These are phyloP conservation scores for Porites lutea DNA, from an alignment of 64 coral and sea anemone genomes.

Conservation along the genomic window DNA sequence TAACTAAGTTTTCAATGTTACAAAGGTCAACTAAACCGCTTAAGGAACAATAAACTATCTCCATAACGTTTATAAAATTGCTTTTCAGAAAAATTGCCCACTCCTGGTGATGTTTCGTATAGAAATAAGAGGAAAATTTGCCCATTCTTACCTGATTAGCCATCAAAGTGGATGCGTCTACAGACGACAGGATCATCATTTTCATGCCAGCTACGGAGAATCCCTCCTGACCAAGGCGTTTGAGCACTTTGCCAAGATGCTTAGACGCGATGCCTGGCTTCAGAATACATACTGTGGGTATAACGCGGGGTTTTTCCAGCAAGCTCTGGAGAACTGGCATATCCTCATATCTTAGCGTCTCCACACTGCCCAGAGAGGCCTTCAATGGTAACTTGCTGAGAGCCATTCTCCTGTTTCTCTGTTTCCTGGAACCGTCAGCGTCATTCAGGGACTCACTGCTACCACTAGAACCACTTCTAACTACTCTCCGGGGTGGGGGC, in stretches of 20 bases:
- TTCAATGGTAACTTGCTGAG: conserved; percentile 41
- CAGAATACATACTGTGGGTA: conserved; percentile 80
- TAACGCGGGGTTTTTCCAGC: conserved; percentile 70
- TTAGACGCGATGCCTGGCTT: conserved; percentile 83
- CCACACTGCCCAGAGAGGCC: conserved; percentile 43
- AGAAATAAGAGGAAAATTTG: background rate
- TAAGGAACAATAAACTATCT: too few relatives aligned
- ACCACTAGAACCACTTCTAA: conserved; percentile 29
- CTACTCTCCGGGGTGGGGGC: conserved; percentile 60
- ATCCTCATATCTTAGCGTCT: conserved; percentile 45
- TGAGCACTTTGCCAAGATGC: conserved; percentile 83
- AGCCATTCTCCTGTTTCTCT: conserved; percentile 6
- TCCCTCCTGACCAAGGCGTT: conserved; percentile 78
- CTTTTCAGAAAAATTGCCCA: too few relatives aligned
- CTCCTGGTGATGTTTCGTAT: too few relatives aligned
- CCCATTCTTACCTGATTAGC: background rate
- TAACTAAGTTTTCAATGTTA: too few relatives aligned
- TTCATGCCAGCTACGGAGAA: conserved; percentile 77
- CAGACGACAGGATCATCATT: conserved; percentile 51
- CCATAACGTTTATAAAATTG: too few relatives aligned
- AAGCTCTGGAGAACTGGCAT: conserved; percentile 70
- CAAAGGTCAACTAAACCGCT: too few relatives aligned
- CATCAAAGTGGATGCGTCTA: conserved; percentile 1
- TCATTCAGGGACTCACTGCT: conserved; percentile 72
- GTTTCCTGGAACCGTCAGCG: conserved; percentile 14